Conservation (phyloP, 53 echinoderm and acorn worm genomes). For the Luidia sarsii region DNA sequence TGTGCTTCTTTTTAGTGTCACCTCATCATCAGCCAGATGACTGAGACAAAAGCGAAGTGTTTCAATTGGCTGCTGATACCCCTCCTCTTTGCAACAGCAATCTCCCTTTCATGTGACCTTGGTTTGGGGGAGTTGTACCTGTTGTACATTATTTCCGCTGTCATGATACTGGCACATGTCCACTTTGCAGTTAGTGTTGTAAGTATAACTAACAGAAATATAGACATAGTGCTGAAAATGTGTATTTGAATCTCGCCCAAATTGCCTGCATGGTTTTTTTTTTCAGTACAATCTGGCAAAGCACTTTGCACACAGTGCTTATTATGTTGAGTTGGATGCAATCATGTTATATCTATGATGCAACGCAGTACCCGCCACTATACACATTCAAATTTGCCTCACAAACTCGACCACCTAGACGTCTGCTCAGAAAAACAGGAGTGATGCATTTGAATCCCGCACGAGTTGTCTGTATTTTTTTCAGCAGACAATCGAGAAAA, state of each 20-base stretch:
- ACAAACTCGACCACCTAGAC: no score
- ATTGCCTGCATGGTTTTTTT: no score
- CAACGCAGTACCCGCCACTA: no score
- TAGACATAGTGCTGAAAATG: no score
- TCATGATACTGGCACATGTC: constrained; percentile 58
- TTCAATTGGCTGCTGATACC: constrained; percentile 73
- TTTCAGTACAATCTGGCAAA: background rate
- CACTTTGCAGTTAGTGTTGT: constrained; percentile 90
- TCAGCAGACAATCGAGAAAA: no score
- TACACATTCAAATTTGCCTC: no score
- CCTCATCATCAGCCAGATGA: constrained; percentile 94
- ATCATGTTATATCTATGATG: no score
- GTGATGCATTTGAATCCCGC: no score
- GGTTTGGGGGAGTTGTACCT: constrained; percentile 61
- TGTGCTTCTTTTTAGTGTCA: constrained; percentile 66
- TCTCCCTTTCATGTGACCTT: constrained; percentile 12
- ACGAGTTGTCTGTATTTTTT: no score
- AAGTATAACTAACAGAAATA: constrained; percentile 36
- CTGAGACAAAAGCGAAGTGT: constrained; percentile 66
- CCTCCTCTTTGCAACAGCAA: constrained; percentile 23
- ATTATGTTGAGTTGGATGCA: no score
- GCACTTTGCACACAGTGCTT: background rate
- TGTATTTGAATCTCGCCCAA: no score
- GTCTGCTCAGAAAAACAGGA: no score
- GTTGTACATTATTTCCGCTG: constrained; percentile 48